Evolutionary conservation across 2,113 vertebrate genomes (phyloP).

Genomic region (Microtus oregoni): DNA sequence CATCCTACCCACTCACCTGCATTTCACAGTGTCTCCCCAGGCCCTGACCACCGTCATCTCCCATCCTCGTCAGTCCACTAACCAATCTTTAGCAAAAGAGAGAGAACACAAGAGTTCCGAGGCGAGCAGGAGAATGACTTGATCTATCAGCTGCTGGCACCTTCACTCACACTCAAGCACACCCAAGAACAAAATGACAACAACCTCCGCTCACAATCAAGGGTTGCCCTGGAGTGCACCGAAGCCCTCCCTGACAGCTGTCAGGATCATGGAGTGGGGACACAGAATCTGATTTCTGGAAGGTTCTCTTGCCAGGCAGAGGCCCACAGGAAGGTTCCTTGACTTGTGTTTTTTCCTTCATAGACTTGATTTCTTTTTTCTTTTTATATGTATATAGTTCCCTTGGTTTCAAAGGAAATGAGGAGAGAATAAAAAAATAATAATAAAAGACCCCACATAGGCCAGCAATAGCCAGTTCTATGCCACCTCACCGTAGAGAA

Average conservation of each 20-base stretch:
- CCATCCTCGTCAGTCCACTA: slow-evolving; percentile 91
- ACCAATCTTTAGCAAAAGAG: slow-evolving; percentile 89
- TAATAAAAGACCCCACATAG: slow-evolving; percentile 68
- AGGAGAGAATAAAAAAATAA: not conserved
- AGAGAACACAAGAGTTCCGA: slow-evolving; percentile 94
- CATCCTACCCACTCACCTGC: slow-evolving; percentile 84
- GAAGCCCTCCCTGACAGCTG: slow-evolving; percentile 98
- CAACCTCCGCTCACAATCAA: slow-evolving; percentile 97
- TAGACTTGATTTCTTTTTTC: slow-evolving; percentile 34
- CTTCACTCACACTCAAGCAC: slow-evolving; percentile 95
- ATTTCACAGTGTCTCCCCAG: slow-evolving; percentile 84
- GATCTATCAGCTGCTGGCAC: slow-evolving; percentile 99
- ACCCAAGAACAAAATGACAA: slow-evolving; percentile 97
- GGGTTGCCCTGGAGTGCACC: slow-evolving; percentile 95
- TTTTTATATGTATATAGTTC: slow-evolving; percentile 81
- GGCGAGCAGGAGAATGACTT: slow-evolving; percentile 99
- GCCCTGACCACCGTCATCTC: slow-evolving; percentile 91
- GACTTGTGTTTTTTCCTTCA: slow-evolving; percentile 33
- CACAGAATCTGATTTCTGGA: slow-evolving; percentile 93
- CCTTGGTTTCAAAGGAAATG: slow-evolving; percentile 79
- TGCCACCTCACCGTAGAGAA: slow-evolving; percentile 91
- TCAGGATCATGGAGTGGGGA: slow-evolving; percentile 94
- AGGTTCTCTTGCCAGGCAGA: slow-evolving; percentile 92
- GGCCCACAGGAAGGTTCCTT: slow-evolving; percentile 87
- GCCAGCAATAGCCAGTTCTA: slow-evolving; percentile 91